Base-by-base conservation (phyloP, 1,140 invertebrate species). In the Leptestheria dahalacensis region DNA sequence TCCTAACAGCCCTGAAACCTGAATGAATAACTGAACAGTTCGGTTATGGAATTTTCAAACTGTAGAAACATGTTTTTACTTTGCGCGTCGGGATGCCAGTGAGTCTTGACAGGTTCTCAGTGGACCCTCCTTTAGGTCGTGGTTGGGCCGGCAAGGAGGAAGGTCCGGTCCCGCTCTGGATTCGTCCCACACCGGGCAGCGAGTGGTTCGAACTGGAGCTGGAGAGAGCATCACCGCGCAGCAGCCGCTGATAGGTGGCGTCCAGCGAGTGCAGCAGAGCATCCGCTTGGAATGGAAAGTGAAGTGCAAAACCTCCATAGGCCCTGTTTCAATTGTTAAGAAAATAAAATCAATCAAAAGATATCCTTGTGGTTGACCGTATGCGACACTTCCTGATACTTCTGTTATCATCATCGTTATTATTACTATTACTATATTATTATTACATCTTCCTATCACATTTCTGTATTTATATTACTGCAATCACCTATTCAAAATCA, bases 231-330 rank as follows among this genome's bases (percentile, higher is more conserved):
- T 85, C 83, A 3, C 79, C 75, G 64, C 85, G 84, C 9, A 97
- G 69, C 60, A 87, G 82, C 61, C 86, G 80, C 73, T 95, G 88
- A 61, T 91, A 91, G 2, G 81, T 80, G 1, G 82, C 73, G 68
- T 97, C 94, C 26, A 98, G 74, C 0, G 81, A 82, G 29, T 83
- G 81, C 62, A 95, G 81, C 50, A 98, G 74, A 28, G 77, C 74
- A 63, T 97, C 92, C 1, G 91, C 92, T 65, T 90, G 82, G 23
- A 89, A 85, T 0, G 88, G 88, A 72, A 96, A 98, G 67, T 92
- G 87, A 20, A 85, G 81, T 58, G 86, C 82, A 74, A 95, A 97
- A 46, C 82, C 82, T 82, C 88, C 89, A 73, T 85, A 97, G 25
- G 91, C 91, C 67, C 89, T 87, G 67, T 12, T 73, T 75, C 21